Percentiles rank a stretch among this genome's conserved stretches.
Conservation (phyloP, 2,888 invertebrate genomes). For the Cecidostiba fungosa region DNA sequence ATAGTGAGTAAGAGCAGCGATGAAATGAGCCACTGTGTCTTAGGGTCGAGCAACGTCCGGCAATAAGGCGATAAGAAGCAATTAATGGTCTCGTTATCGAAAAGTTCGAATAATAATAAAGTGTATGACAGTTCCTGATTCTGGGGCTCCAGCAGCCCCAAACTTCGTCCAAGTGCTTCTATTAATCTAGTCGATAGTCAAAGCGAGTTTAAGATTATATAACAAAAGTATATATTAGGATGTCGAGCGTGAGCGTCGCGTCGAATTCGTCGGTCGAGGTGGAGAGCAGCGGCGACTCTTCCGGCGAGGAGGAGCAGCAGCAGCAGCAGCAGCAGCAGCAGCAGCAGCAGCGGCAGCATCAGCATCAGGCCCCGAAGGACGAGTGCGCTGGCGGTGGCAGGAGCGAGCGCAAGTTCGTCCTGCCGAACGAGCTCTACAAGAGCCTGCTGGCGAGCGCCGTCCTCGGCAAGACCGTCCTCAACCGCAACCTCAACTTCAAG, state of each 20-base stretch:
- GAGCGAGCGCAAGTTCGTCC: conserved; percentile 82
- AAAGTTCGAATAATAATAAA: conserved; percentile 32
- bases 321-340: not conserved
- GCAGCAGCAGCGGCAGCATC: not conserved
- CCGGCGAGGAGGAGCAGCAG: conserved; percentile 69
- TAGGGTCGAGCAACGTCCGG: conserved; percentile 68
- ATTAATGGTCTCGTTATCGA: not conserved
- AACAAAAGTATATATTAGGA: too few species aligned
- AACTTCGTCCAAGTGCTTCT: conserved; percentile 24
- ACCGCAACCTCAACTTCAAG: conserved; percentile 68
- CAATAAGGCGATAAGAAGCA: conserved; percentile 65
- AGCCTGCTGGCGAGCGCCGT: conserved; percentile 88
- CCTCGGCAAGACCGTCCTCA: conserved; percentile 60
- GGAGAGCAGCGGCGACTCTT: conserved; percentile 76
- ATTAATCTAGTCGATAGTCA: conserved; percentile 1
- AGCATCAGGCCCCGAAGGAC: conserved; percentile 63
- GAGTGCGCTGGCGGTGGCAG: too few species aligned
- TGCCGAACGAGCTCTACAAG: conserved; percentile 90
- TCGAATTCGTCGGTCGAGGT: conserved; percentile 79
- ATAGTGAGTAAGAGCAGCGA: conserved; percentile 18
- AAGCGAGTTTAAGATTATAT: not conserved
- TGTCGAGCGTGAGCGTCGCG: conserved; percentile 78
- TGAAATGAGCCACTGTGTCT: conserved; percentile 70
- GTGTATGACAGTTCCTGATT: conserved; percentile 40
- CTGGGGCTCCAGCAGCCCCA: not conserved